A percentile compares a stretch with the other conserved stretches of the same genome.
These are phyloP conservation scores for Troglohyphantes excavatus DNA, from an alignment of 2,888 invertebrate genomes.

Conservation along the genomic window DNA sequence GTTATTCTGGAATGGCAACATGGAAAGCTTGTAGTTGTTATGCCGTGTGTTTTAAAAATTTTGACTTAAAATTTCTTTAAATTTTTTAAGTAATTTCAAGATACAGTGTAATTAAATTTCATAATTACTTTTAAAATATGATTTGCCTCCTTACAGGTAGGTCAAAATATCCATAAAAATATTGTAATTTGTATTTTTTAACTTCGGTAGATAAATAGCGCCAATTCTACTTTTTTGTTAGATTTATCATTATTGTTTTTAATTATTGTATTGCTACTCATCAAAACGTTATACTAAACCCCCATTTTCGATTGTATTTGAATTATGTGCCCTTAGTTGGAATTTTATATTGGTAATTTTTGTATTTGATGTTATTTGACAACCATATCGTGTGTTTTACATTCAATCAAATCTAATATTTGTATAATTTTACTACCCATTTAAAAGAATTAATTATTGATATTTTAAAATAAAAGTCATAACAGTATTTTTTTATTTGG, in stretches of 20 bases:
- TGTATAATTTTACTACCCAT: too few relatives aligned
- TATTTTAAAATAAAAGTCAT: too few relatives aligned
- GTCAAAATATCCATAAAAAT: background rate
- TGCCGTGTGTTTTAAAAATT: slow-evolving; percentile 68
- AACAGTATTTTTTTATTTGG: too few relatives aligned
- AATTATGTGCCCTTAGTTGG: too few relatives aligned
- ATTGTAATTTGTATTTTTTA: background rate
- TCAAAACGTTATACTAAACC: too few relatives aligned
- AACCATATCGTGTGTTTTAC: too few relatives aligned
- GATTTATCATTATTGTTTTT: background rate
- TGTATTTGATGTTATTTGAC: too few relatives aligned
- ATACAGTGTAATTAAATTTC: background rate
- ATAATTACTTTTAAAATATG: background rate
- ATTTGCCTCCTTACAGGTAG: background rate
- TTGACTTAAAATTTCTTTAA: slow-evolving; percentile 23
- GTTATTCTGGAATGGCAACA: slow-evolving; percentile 44
- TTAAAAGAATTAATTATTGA: too few relatives aligned
- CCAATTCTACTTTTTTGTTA: background rate
- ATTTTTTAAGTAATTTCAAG: background rate
- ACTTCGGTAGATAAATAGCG: background rate
- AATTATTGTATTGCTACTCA: too few relatives aligned
- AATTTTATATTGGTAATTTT: too few relatives aligned
- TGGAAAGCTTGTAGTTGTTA: background rate
- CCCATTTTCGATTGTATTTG: too few relatives aligned
- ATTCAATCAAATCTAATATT: too few relatives aligned